Evolutionary conservation across 2,113 vertebrate species (phyloP).

Genomic region (Pipa parva): DNA sequence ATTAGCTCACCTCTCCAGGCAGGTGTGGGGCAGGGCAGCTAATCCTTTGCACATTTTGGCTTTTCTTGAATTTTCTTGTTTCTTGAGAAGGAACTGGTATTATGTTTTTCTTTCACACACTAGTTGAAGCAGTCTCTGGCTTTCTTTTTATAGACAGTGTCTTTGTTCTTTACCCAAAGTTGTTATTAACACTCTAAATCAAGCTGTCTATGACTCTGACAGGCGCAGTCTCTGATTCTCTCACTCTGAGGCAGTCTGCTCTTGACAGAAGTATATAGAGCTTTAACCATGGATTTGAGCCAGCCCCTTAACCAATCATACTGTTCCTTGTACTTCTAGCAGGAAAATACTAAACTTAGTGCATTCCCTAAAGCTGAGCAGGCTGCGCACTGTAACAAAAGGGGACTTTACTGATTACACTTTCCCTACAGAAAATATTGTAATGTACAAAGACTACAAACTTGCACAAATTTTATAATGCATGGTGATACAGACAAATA

Average conservation of each 20-base stretch:
- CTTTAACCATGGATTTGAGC: constrained; percentile 25
- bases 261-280: constrained; percentile 38
- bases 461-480: no score
- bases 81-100: constrained; percentile 3
- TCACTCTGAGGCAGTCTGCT: constrained; percentile 24
- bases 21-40: constrained; percentile 39
- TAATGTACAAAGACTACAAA: no score
- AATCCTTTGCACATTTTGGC: constrained; percentile 40
- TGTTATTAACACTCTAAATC: not conserved
- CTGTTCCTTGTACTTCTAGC: not conserved
- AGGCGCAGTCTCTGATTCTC: constrained; percentile 16
- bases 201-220: constrained; percentile 17
- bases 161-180: not conserved
- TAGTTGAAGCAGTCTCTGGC: not conserved
- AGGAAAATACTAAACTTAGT: not conserved
- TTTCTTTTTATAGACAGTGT: not conserved
- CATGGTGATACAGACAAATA: no score
- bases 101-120: not conserved
- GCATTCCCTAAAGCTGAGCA: not conserved
- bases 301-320: constrained; percentile 36
- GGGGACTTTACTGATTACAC: not conserved
- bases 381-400: not conserved
- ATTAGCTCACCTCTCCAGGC: constrained; percentile 38
- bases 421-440: no score
- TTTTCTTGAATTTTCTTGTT: not conserved